Percentiles rank a stretch among this genome's conserved stretches.
phyloP scores from a whole-genome alignment of 2,797 vertebrate species.

The Lepus oiostolus region DNA sequence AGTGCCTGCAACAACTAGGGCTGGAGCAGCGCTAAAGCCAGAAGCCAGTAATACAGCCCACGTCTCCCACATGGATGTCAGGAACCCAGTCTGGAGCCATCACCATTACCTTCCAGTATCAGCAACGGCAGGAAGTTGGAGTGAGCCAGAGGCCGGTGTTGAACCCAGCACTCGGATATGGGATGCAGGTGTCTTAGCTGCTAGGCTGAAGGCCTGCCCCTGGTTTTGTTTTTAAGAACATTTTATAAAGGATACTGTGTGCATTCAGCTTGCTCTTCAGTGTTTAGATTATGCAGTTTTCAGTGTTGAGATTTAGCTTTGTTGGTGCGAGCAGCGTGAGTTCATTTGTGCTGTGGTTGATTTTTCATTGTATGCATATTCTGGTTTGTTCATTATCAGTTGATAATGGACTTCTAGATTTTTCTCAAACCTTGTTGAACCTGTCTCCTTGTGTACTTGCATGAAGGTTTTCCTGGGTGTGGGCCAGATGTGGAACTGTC shows the following conservation, averaged over 20 bases:
- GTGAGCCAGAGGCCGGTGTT: too few species aligned
- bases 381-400: neutral
- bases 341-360: neutral
- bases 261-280: neutral
- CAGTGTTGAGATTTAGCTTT: neutral
- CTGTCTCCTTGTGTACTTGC: neutral
- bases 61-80: too few species aligned
- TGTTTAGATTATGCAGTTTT: neutral
- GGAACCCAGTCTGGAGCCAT: too few species aligned
- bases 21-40: too few species aligned
- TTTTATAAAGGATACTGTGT: neutral
- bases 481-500: neutral
- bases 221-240: neutral
- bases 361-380: rapidly evolving
- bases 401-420: neutral
- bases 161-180: too few species aligned
- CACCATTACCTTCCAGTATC: too few species aligned
- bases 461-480: neutral
- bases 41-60: too few species aligned
- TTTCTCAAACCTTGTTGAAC: neutral
- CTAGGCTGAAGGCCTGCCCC: too few species aligned
- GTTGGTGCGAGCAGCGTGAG: neutral
- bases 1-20: too few species aligned
- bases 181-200: too few species aligned
- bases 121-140: too few species aligned